phyloP scores from a whole-genome alignment of 2,797 vertebrate genomes.

The Hydrophis major region DNA sequence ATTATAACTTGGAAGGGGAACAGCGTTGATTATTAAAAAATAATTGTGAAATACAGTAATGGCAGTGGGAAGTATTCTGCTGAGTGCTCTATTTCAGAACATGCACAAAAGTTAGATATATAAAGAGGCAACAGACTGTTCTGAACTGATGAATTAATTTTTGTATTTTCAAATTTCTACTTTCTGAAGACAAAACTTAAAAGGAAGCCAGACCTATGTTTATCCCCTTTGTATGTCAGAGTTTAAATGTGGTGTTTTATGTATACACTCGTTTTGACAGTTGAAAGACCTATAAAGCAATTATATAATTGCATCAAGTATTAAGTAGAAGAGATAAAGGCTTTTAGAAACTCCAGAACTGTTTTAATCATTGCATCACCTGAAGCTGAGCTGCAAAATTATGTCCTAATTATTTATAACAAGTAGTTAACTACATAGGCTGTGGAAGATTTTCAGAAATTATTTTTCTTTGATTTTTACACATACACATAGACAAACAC shows the following conservation, averaged over 20 bases:
- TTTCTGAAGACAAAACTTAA: conserved; percentile 65
- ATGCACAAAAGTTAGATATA: conserved; percentile 24
- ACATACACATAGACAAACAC: conserved; percentile 63
- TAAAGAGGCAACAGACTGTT: conserved; percentile 46
- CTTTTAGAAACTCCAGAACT: conserved; percentile 68
- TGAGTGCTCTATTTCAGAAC: conserved; percentile 20
- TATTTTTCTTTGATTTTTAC: conserved; percentile 72
- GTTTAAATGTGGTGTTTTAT: conserved; percentile 75
- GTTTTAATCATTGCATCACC: conserved; percentile 73
- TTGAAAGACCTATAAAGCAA: conserved; percentile 75
- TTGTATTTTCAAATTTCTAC: conserved; percentile 56
- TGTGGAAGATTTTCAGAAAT: conserved; percentile 73
- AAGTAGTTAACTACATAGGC: conserved; percentile 71
- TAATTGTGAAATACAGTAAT: conserved; percentile 25
- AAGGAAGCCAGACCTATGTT: conserved; percentile 71
- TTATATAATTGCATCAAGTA: conserved; percentile 75
- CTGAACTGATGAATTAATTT: conserved; percentile 48
- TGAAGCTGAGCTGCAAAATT: conserved; percentile 72
- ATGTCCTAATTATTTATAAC: conserved; percentile 72
- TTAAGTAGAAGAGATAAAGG: conserved; percentile 65
- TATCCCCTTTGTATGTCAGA: conserved; percentile 72
- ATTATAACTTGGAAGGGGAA: conserved; percentile 49
- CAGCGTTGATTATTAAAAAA: conserved; percentile 36
- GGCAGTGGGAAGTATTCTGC: conserved; percentile 41
- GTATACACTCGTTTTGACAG: conserved; percentile 74